Evolutionary conservation across 1,140 invertebrate species (phyloP), one percentile per base, ranked within the genome.

Genomic region (Coelopa frigida): DNA sequence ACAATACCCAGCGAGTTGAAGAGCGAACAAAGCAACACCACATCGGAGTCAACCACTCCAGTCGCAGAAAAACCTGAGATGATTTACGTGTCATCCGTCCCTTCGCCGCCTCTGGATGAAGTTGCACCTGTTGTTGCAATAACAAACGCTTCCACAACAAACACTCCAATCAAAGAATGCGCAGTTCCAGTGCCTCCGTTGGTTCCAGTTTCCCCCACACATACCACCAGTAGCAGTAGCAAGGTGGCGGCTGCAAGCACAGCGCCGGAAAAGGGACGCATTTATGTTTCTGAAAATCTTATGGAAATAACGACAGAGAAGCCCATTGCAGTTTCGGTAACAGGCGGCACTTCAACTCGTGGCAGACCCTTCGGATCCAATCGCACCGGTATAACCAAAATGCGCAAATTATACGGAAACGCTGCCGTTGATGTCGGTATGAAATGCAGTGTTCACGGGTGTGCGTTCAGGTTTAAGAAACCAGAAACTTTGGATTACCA

Each of bases 401-500:
- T 53, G 1, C 53, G 50, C 1, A 46, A 47, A 0, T 26, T 40
- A 1, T 48, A 8, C 21, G 17, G 21, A 32, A 33, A 44, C 18
- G 14, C 6, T 36, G 35, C 27, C 20, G 21, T 26, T 29, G 24
- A 39, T 36, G 32, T 27, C 22, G 38, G 35, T 17, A 49, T 55
- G 6, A 68, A 68, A 36, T 68, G 64, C 39, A 52, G 52, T 5
- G 49, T 64, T 3, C 52, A 59, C 8, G 64, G 63, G n/a, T 68
- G 65, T 48, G 62, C 61, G 49, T 66, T 66, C 43, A 52, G 65
- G 0, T 68, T 68, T 32, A 68, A 64, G 40, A 57, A 59, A 2
- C 51, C 64, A 4, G 61, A 72, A 20, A 78, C 73, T 18, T 44
- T 77, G 10, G 55, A 67, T n/a, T 78, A 77, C 50, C 76, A 78